Percentiles rank a stretch among this genome's conserved stretches.
Evolutionary conservation across 2,797 vertebrate species (phyloP).

Genomic region (Gorsachius magnificus): DNA sequence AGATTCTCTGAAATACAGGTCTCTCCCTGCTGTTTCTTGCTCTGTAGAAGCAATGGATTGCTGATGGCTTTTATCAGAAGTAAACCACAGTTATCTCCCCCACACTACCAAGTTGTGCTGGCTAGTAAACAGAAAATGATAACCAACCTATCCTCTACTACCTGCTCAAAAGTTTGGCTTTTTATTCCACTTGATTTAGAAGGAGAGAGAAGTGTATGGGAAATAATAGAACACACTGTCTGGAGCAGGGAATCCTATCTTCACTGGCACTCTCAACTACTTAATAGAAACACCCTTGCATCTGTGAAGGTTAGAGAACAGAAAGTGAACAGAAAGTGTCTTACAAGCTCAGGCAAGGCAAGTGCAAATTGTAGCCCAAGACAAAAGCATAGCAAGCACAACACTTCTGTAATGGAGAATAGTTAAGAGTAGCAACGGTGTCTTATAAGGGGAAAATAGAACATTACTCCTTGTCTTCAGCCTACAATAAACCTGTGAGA

Average conservation of each 20-base stretch:
- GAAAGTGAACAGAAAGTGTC: neutral
- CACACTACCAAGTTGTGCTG: neutral
- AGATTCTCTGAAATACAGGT: neutral
- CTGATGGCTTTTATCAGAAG: neutral
- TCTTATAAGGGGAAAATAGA: neutral
- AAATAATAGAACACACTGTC: neutral
- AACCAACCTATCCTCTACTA: neutral
- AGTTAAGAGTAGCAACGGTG: neutral
- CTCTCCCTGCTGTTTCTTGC: neutral
- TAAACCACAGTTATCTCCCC: neutral
- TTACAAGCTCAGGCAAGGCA: neutral
- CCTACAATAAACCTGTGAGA: neutral
- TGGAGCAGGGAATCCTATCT: neutral
- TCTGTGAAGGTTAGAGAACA: neutral
- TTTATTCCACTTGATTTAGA: neutral
- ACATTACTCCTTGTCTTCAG: neutral
- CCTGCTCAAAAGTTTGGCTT: neutral
- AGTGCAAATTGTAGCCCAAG: neutral
- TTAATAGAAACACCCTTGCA: neutral
- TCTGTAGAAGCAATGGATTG: neutral
- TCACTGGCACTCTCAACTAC: neutral
- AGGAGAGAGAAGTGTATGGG: neutral
- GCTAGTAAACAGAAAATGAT: neutral
- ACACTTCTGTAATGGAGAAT: neutral
- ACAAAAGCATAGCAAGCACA: neutral